Evolutionary conservation across 1,140 invertebrate species (phyloP).

Genomic region (Ladona fulva): DNA sequence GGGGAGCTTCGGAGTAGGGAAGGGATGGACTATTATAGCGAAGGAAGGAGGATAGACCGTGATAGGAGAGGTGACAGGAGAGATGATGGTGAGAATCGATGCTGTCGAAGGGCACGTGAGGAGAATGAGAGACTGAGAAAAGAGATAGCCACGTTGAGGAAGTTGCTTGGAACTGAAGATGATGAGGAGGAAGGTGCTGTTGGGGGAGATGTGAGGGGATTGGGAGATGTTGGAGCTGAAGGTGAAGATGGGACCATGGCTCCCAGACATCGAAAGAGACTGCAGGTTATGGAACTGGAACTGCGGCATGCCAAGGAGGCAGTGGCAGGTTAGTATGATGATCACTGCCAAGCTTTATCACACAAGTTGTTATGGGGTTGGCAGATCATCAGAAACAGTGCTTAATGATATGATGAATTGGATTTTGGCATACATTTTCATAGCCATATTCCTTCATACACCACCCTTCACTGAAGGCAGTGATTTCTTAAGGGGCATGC

Average conservation of each 20-base stretch:
- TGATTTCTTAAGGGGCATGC: too few species aligned
- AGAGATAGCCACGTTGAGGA: conserved; percentile 50
- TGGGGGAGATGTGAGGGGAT: not conserved
- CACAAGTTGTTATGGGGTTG: too few species aligned
- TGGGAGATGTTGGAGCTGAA: not conserved
- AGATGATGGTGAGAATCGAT: not conserved
- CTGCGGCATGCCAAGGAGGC: conserved; percentile 46
- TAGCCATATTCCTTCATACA: too few species aligned
- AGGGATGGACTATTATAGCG: not conserved
- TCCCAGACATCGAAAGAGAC: conserved; percentile 18
- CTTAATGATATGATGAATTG: too few species aligned
- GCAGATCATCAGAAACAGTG: too few species aligned
- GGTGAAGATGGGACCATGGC: not conserved
- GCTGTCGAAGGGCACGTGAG: conserved; percentile 40
- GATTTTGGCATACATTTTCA: too few species aligned
- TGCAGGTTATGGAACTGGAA: conserved; percentile 35
- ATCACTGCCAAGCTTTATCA: not conserved
- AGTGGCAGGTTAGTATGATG: conserved; percentile 39
- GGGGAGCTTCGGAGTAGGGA: not conserved
- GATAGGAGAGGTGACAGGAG: not conserved
- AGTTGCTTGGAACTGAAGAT: conserved; percentile 13
- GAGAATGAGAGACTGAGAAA: conserved; percentile 58
- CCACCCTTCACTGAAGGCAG: too few species aligned
- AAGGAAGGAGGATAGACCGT: not conserved
- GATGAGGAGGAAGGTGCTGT: not conserved